phyloP scores from a whole-genome alignment of 2,888 invertebrate species.

The Orgyia antiqua region DNA sequence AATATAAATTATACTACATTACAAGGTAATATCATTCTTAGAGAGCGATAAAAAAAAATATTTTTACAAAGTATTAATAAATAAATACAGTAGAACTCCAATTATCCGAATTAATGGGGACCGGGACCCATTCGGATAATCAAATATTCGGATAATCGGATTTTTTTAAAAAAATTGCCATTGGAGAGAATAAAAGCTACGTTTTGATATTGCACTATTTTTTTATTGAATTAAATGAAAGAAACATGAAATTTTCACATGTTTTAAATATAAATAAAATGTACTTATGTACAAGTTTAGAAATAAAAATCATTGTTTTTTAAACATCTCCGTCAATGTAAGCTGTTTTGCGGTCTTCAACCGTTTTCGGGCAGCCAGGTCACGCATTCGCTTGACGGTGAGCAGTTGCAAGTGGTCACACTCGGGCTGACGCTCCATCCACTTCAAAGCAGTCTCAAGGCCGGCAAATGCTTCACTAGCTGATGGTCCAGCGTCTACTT shows the following conservation, averaged over 20 bases:
- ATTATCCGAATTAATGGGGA: background rate
- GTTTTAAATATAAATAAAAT: too few species aligned
- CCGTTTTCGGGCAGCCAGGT: background rate
- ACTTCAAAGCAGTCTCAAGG: background rate
- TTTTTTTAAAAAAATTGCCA: constrained; percentile 1
- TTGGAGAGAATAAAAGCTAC: background rate
- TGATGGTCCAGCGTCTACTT: constrained; percentile 2
- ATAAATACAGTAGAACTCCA: constrained; percentile 1
- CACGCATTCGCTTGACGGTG: background rate
- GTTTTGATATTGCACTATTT: background rate
- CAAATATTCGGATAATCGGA: background rate
- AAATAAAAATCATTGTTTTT: background rate
- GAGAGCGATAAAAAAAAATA: too few species aligned
- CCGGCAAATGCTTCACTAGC: background rate
- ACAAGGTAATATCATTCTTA: too few species aligned
- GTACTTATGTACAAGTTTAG: too few species aligned
- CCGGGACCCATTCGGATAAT: constrained; percentile 1
- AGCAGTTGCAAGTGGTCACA: background rate
- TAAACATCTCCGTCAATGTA: background rate
- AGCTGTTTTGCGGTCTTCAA: background rate
- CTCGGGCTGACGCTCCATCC: background rate
- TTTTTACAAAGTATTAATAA: too few species aligned
- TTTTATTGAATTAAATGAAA: constrained; percentile 1
- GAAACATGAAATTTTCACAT: too few species aligned
- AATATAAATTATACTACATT: too few species aligned